Evolutionary conservation across 2,113 vertebrate genomes (phyloP), one percentile per base, ranked within the genome.

Genomic region (Cavia aperea): DNA sequence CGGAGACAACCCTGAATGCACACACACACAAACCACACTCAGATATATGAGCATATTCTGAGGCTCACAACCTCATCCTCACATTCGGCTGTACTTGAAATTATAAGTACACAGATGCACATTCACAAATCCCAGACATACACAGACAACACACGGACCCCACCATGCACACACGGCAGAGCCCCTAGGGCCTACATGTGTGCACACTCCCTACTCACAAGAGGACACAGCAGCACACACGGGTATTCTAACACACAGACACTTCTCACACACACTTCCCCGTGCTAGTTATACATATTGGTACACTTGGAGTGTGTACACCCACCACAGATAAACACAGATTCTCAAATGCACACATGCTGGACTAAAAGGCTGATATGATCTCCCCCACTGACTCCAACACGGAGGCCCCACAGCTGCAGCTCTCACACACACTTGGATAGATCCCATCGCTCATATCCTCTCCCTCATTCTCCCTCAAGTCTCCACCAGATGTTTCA

Each of bases 401-500:
- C 82, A 66, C 13, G 0, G 78, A 90, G 85, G 39, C 82, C 93
- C 93, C 93, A 54, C 83, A 81, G 93, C 83, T 89, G 96, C 86
- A 91, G 92, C 79, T 63, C 9, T 88, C 95, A 33, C 81, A 33
- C 63, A 26, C 72, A 31, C 86, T 75, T 81, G 60, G 89, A 58
- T 43, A 89, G 77, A 68, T 46, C 79, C 93, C 91, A 91, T 73
- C 65, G 7, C 87, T 95, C 93, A 94, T 79, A 79, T 60, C 88
- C 90, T 92, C 68, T 6, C 0, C 66, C 91, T 89, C 51, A 43
- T 62, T 84, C 89, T 95, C 93, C 91, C 92, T 95, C 92, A 89
- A 95, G 94, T 95, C 95, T 93, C 85, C 36, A 60, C 95, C 96
- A 97, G 96, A 96, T 97, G 96, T 96, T 97, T 91, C 93, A 95